phyloP scores from a whole-genome alignment of 2,888 invertebrate genomes.

The Agapostemon virescens region DNA sequence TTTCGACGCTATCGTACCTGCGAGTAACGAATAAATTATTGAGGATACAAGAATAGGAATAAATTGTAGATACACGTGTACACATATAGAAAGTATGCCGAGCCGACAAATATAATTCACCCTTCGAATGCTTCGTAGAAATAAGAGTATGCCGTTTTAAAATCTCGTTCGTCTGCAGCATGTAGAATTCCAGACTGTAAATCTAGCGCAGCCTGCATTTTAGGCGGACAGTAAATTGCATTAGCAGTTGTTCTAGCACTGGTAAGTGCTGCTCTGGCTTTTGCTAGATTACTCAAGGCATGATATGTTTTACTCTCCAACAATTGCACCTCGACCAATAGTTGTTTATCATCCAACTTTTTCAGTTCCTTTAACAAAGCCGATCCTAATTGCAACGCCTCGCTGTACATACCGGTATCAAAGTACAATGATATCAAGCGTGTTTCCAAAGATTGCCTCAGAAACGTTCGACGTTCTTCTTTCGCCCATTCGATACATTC shows the following conservation, averaged over 20 bases:
- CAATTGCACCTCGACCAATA: slow-evolving; percentile 98
- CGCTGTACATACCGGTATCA: slow-evolving; percentile 93
- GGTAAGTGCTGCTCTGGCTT: slow-evolving; percentile 97
- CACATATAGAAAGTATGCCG: neutral
- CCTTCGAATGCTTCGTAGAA: slow-evolving; percentile 99
- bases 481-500: slow-evolving; percentile 99
- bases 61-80: neutral
- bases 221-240: slow-evolving; percentile 99
- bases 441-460: slow-evolving; percentile 97
- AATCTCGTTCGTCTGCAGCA: slow-evolving; percentile 99
- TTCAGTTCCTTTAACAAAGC: slow-evolving; percentile 96
- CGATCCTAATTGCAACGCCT: slow-evolving; percentile 92
- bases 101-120: slow-evolving; percentile 82
- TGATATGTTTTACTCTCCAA: slow-evolving; percentile 99
- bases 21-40: slow-evolving; percentile 3
- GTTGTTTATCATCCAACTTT: slow-evolving; percentile 99
- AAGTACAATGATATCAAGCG: slow-evolving; percentile 96
- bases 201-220: slow-evolving; percentile 98
- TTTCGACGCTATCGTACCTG: slow-evolving; percentile 91
- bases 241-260: slow-evolving; percentile 99
- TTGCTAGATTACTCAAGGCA: slow-evolving; percentile 97
- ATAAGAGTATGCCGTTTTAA: slow-evolving; percentile 99
- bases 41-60: too few relatives aligned
- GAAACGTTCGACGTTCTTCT: slow-evolving; percentile 97
- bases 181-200: slow-evolving; percentile 98